Base-by-base conservation (phyloP, 2,113 vertebrate genomes). In the Plectropomus leopardus region DNA sequence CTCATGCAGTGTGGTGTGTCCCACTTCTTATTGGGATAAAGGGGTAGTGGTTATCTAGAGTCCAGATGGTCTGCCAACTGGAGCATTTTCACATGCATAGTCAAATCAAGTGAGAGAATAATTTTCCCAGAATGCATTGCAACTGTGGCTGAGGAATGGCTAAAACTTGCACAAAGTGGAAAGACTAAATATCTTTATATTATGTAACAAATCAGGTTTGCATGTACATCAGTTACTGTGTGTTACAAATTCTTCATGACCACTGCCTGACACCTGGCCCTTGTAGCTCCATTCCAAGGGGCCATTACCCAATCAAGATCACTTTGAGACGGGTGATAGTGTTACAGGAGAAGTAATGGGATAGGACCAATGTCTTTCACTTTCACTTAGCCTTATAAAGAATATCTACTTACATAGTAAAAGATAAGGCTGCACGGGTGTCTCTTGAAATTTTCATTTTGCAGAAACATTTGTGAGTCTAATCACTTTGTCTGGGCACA, bases 41-140 rank as follows among this genome's bases (percentile, higher is more conserved):
- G 42, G 74, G 30, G 10, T 21, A 54, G 69, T 13, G 50, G 63
- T 44, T 42, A 50, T 73, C 47, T 32, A 26, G 54, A 26, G 50
- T 71, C 80, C 72, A 82, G 58, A 76, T 71, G 66, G 80, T 23
- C 59, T 15, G 5, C 73, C 53, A 77, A 83, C 72, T 74, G 76
- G 40, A 74, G 63, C 24, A 23, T 57, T 74, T 69, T 42, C 71
- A 79, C 76, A 84, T 57, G 64, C 68, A 65, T 26, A 42, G 60
- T 54, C 67, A 61, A 60, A 83, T 71, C 24, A 67, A 55, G 47
- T 36, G 61, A 40, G 53, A 10, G 42, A 42, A 28, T 36, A n/a
- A 26, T 40, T 30, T 51, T 58, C 67, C 47, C 50, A 58, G 21
- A 77, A 72, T 72, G 36, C 67, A 45, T 16, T 58, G 44, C 40